Conservation (phyloP, 2,888 invertebrate species). For the Gortyna flavago region DNA sequence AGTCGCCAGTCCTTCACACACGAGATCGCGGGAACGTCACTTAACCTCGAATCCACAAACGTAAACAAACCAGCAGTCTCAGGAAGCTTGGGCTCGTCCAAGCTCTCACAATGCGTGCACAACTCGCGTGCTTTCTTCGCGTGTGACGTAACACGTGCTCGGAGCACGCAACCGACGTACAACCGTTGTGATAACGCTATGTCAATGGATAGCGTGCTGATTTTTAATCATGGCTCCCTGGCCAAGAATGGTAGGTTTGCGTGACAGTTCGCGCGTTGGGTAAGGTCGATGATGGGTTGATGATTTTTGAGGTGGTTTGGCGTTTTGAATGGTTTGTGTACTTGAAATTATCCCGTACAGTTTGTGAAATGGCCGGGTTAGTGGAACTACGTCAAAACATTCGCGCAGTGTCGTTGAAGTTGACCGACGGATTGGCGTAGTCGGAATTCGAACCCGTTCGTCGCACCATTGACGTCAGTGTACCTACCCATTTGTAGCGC, state of each 20-base stretch:
- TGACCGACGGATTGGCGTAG: background rate
- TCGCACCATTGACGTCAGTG: background rate
- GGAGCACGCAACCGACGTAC: constrained; percentile 80
- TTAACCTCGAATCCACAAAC: constrained; percentile 54
- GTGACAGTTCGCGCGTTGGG: constrained; percentile 75
- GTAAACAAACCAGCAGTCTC: constrained; percentile 63
- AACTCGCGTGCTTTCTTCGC: constrained; percentile 80
- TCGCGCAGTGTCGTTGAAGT: background rate
- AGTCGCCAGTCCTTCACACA: constrained; percentile 1
- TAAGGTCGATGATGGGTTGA: constrained; percentile 69
- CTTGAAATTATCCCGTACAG: background rate
- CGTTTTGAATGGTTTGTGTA: background rate
- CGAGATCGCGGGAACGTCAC: constrained; percentile 22
- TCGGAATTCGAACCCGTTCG: too few relatives aligned
- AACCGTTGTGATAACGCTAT: constrained; percentile 79
- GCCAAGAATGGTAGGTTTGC: constrained; percentile 80
- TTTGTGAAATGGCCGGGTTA: background rate
- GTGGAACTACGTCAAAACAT: background rate
- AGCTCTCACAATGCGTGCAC: constrained; percentile 74
- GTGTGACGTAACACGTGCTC: constrained; percentile 83
- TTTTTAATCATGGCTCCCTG: constrained; percentile 79
- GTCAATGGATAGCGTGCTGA: constrained; percentile 88
- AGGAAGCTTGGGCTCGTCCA: constrained; percentile 63
- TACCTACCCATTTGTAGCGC: background rate
- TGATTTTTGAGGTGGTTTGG: constrained; percentile 56